Evolutionary conservation across 2,113 vertebrate species (phyloP), one percentile per base, ranked within the genome.

Genomic region (Lota lota): DNA sequence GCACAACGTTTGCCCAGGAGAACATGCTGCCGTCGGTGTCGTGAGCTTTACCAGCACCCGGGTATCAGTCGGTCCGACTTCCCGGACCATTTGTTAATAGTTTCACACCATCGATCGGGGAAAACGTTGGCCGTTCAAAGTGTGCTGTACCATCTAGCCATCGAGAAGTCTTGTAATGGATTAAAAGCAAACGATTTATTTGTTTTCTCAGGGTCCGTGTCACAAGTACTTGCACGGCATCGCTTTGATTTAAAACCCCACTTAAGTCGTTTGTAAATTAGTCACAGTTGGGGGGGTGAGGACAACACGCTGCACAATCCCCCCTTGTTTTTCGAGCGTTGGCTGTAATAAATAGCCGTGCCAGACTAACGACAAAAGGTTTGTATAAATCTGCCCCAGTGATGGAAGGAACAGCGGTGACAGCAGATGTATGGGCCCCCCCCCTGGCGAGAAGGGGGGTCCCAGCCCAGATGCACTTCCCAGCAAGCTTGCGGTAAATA

Each of bases 351-450:
- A 88, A 92, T 88, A 79, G 83, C 72, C 67, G 63, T 79, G 87
- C 89, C 88, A 90, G 81, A 57, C 76, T 74, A 79, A 89, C 70
- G 68, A 84, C 83, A 82, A 77, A 88, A 84, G 78, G 76, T 79
- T 87, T 86, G 85, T 90, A 86, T 91, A 92, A 91, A 90, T 91
- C 83, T 88, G 88, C 87, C 86, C 57, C 50, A 67, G 83, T 70
- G 76, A 61, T 76, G 63, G 75, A 82, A 80, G 81, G 74, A 88
- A 90, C 82, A 70, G 79, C 2, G 14, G 75, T 85, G 84, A 81
- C 83, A 86, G 79, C 82, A 90, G 87, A 91, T 90, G 83, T 85
- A 92, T 91, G 83, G 72, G 68, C 78, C 83, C 76, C 68, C 78
- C 83, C 76, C 82, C 80, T 66, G 68, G 75, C 22, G 61, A 82